Base-by-base conservation (phyloP, 2,888 invertebrate genomes). In the Scrobipalpa costella region DNA sequence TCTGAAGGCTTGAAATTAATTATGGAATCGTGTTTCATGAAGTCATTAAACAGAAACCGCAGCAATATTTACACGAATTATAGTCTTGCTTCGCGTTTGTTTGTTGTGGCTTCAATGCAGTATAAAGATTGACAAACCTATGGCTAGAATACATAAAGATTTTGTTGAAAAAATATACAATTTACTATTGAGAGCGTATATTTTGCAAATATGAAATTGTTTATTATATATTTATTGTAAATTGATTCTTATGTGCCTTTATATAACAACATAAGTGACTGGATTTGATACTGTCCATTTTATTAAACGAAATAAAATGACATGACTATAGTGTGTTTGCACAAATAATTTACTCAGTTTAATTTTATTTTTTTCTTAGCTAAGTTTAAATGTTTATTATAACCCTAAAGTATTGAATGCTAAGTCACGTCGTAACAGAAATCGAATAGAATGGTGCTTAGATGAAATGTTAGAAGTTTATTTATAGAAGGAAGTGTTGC, bases 401-500 rank as follows among this genome's bases (percentile, higher is more conserved):
- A 84, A 80, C 81, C 81, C 77, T 59, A 82, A 79, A 87, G 86
- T 89, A 88, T 88, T 87, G 81, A 85, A 83, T 79, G 85, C 84
- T 89, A 86, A 88, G 88, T 90, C 88, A 85, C 81, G 74, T 75
- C 70, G 80, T 84, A 86, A 87, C 86, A 81, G 85, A 84, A 81
- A 90, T 90, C 90, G 91, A 91, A 91, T 90, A 90, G 88, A 90
- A 89, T 89, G 91, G 91, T 91, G 91, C 91, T 91, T 91, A 89
- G 88, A 85, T 77, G 78, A 86, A 69, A 63, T 70, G 74, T 86
- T 88, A 89, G 84, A 73, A 74, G 76, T 86, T 73, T 86, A 85
- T 84, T 84, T 85, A 84, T 85, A 86, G 78, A 79, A 72, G 75
- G 74, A 79, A 78, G 75, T 79, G 78, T 82, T 79, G 74, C 78